Evolutionary conservation across 2,888 invertebrate species (phyloP).

Genomic region (Caenorhabditis wallacei): DNA sequence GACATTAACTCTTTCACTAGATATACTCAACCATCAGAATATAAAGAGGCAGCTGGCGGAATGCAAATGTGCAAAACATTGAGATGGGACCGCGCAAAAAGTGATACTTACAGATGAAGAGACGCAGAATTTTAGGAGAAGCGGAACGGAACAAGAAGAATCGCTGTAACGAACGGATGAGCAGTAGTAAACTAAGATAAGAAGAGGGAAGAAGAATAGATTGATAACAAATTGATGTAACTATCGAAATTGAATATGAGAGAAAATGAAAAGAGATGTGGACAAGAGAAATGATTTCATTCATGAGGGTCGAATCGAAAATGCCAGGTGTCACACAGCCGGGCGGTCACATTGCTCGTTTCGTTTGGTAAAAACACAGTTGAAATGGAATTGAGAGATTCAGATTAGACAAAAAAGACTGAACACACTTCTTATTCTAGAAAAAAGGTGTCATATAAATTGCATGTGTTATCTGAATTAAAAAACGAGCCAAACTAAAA

Average conservation of each 20-base stretch:
- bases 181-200: conserved; percentile 41
- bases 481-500: conserved; percentile 25
- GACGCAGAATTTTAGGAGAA: conserved; percentile 28
- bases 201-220: background rate
- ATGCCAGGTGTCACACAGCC: conserved; percentile 5
- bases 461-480: conserved; percentile 30
- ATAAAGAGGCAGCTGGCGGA: conserved; percentile 44
- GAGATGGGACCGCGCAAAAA: conserved; percentile 43
- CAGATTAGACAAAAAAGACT: background rate
- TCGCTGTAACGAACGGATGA: conserved; percentile 44
- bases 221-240: conserved; percentile 45
- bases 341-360: background rate
- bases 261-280: background rate
- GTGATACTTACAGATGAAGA: conserved; percentile 36
- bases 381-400: background rate
- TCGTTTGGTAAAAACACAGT: background rate
- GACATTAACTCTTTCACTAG: conserved; percentile 25
- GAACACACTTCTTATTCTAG: background rate
- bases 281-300: background rate
- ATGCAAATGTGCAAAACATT: conserved; percentile 63
- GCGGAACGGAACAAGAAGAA: conserved; percentile 11
- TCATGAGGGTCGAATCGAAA: background rate
- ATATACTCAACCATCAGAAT: conserved; percentile 29
- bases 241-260: background rate
- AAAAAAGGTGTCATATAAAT: background rate